Percentiles rank a stretch among this genome's conserved stretches.
phyloP scores from a whole-genome alignment of 2,797 vertebrate genomes.

The Argya squamiceps region DNA sequence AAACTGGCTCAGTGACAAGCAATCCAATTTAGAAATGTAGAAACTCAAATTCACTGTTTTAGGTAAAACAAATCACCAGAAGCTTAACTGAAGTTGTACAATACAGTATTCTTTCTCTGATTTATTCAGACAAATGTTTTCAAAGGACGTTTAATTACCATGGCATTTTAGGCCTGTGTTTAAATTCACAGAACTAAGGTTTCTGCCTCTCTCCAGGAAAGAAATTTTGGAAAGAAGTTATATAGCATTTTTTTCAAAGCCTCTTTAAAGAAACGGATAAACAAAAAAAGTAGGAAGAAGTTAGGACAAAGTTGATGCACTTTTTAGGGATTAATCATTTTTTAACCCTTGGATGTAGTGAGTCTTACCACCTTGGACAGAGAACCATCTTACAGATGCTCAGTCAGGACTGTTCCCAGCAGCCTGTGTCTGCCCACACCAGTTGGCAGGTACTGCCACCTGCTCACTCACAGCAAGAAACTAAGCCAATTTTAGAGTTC shows the following conservation, averaged over 20 bases:
- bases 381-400: background rate
- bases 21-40: background rate
- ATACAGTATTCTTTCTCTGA: background rate
- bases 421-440: background rate
- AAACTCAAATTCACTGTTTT: background rate
- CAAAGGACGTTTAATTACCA: background rate
- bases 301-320: background rate
- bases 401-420: background rate
- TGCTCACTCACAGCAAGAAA: background rate
- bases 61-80: background rate
- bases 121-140: background rate
- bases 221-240: background rate
- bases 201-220: background rate
- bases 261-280: background rate
- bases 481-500: background rate
- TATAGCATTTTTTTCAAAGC: background rate
- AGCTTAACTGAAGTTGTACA: background rate
- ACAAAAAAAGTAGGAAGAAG: background rate
- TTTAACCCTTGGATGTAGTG: background rate
- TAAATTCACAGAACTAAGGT: background rate
- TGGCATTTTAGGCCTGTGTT: background rate
- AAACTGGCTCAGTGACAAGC: background rate
- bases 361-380: background rate
- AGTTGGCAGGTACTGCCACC: background rate
- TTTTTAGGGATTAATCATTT: background rate